Conservation (phyloP, 2,797 vertebrate genomes). For the Sebastes nivosus region DNA sequence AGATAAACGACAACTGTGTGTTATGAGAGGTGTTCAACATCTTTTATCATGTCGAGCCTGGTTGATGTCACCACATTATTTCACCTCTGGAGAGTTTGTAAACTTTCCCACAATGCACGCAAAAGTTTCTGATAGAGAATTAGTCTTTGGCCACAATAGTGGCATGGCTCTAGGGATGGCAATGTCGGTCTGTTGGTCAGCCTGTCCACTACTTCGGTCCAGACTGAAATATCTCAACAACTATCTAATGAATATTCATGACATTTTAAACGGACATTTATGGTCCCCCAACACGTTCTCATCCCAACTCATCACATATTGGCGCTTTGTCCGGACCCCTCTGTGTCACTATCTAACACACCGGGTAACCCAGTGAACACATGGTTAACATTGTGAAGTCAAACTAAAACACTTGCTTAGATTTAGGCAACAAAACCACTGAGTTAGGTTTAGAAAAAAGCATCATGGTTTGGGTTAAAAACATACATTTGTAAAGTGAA, state of each 20-base stretch:
- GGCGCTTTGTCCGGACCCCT: too few species aligned
- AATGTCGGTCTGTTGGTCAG: neutral
- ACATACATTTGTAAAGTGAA: too few species aligned
- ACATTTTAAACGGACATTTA: too few species aligned
- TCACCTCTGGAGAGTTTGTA: neutral
- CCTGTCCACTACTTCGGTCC: neutral
- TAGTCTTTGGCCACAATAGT: neutral
- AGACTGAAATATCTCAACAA: neutral
- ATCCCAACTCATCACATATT: too few species aligned
- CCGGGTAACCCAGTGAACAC: too few species aligned
- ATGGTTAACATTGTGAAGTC: too few species aligned
- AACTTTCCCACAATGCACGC: neutral
- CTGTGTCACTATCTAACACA: too few species aligned
- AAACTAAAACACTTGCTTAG: too few species aligned
- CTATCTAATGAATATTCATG: neutral
- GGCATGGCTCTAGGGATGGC: neutral
- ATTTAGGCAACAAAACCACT: too few species aligned
- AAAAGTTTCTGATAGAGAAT: neutral
- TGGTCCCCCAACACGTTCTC: too few species aligned
- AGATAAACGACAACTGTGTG: neutral
- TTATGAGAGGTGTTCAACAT: neutral
- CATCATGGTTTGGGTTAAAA: too few species aligned
- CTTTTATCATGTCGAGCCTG: neutral
- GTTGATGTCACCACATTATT: neutral
- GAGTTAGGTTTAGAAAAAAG: too few species aligned